Base-by-base conservation (phyloP, 2,113 vertebrate species). In the Odontesthes bonariensis region DNA sequence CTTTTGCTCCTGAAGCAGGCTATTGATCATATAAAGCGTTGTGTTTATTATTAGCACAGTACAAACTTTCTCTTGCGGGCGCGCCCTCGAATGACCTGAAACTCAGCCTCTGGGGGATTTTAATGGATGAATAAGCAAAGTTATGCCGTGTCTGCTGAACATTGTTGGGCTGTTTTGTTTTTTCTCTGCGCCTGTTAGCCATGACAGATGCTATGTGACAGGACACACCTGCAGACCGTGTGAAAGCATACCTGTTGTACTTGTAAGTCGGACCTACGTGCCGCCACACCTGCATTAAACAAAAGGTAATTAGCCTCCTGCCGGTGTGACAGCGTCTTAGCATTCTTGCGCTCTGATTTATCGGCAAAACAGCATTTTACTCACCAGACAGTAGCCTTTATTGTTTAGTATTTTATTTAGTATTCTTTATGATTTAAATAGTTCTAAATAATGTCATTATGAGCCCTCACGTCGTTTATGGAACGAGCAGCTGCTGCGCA, bases 281-380 rank as follows among this genome's bases (percentile, higher is more conserved):
- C 40, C 56, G 6, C 3, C 85, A 82, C 87, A 88, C 88, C 85
- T 90, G 87, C 68, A 27, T 23, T 62, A 52, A 80, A 79, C 49
- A 62, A 40, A 33, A 77, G 61, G 13, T 67, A 79, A 89, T 86
- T 40, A 74, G 6, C 23, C 47, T 49, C 20, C 74, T 67, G 76
- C 73, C 4, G 72, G 76, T 81, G 38, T 17, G 22, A 5, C 42
- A 0, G 22, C 64, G 35, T 52, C 16, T 49, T 11, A 53, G 58
- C 13, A 20, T 38, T 55, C 8, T 33, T 60, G 11, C 22, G 44
- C 35, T 38, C 35, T 10, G 7, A 3, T 31, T 27, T 46, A 49
- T n/a, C 17, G 6, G 8, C 65, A 23, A 8, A 42, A 17, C 6
- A 1, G 8, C 31, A 54, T 61, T 58, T 31, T 17, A 19, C 5